These are phyloP conservation scores for Cebus imitator DNA, from an alignment of 2,113 vertebrate genomes.

Conservation along the genomic window DNA sequence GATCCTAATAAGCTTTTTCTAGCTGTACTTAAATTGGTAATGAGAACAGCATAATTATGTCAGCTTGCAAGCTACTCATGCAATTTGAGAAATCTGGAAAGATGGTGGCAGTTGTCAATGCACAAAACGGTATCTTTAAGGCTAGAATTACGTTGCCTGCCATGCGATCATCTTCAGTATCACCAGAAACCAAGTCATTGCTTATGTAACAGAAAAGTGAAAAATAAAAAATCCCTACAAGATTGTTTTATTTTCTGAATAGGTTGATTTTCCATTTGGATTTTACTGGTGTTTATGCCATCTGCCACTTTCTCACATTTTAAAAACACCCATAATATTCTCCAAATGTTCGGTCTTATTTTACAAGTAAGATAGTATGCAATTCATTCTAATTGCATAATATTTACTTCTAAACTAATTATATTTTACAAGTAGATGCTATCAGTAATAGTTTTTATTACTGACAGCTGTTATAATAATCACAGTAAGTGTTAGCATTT, in stretches of 20 bases:
- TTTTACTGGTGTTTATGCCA: not conserved
- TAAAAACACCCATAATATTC: not conserved
- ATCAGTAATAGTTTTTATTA: not conserved
- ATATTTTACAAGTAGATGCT: not conserved
- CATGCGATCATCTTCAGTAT: not conserved
- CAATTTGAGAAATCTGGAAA: not conserved
- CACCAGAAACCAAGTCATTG: not conserved
- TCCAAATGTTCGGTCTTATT: not conserved
- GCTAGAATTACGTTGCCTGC: not conserved
- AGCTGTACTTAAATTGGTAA: not conserved
- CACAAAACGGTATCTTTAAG: not conserved
- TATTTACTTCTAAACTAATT: conserved; percentile 18
- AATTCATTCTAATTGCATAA: not conserved
- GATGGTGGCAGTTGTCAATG: not conserved
- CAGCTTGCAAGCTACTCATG: not conserved
- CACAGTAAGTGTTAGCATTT: not conserved
- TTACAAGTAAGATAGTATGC: not conserved
- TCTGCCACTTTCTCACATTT: not conserved
- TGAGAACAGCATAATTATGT: not conserved
- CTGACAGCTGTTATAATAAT: not conserved
- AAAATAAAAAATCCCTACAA: not conserved
- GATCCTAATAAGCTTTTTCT: not conserved
- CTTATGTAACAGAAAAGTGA: not conserved
- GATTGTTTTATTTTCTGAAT: not conserved
- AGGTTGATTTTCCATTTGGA: conserved; percentile 10